Base-by-base conservation (phyloP, 2,797 vertebrate genomes). In the Smutsia gigantea region DNA sequence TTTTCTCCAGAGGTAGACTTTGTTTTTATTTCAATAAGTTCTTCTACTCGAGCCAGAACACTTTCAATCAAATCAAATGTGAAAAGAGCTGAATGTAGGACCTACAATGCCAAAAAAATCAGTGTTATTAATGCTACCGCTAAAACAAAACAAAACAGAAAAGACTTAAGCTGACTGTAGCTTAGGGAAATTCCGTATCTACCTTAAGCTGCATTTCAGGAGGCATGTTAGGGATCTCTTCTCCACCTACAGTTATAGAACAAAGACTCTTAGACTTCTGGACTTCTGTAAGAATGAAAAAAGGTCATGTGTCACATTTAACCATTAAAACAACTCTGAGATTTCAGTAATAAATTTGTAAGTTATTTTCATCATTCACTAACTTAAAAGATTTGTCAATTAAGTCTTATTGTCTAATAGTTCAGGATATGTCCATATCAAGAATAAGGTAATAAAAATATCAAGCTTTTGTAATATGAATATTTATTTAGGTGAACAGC, bases 11-110 rank as follows among this genome's bases (percentile, higher is more conserved):
- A 96, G 97, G 91, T 92, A 97, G 92, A 97, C 98, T 99, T 99
- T 92, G 94, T 96, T 98, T 99, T 99, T 96, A 99, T 98, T 97
- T 99, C 99, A 90, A 99, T 98, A 92, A 99, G 99, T 98, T 99
- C 99, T 97, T 99, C 99, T 66, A 99, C 99, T 89, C 99, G 99
- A 93, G 99, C 98, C 55, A 99, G 99, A 91, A 99, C 99, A 97
- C 99, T 99, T 98, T 99, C 99, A 98, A 99, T 99, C 98, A 99
- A 98, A 99, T 99, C 99, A 98, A 99, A 99, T 4, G 99, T 99
- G 98, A 99, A 99, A 98, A 99, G 98, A 90, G 99, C 99, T 0
- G 99, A 99, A 97, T 99, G 99, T 90, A 99, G 97, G 96, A 99
- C 99, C 99, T 99, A 98, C 93, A 98, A 98, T 89, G 96, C 96